Conservation (phyloP, 2,888 invertebrate species). For the Chloromyia formosa region DNA sequence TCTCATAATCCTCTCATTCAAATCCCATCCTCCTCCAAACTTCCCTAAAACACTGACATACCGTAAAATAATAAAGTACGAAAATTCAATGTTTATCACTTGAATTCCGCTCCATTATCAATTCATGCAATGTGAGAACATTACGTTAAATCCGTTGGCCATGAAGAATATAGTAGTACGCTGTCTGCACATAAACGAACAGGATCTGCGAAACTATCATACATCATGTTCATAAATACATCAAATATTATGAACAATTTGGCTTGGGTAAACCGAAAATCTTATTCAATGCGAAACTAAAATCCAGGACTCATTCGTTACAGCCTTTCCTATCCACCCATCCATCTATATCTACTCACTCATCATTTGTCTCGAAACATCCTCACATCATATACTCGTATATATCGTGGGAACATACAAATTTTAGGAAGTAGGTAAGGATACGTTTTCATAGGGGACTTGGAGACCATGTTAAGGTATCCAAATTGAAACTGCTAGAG, state of each 20-base stretch:
- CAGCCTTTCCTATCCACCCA: not conserved
- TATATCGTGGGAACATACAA: too few relatives aligned
- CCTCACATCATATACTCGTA: not conserved
- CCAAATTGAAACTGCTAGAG: not conserved
- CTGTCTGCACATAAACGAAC: too few relatives aligned
- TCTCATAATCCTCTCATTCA: too few relatives aligned
- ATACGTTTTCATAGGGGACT: too few relatives aligned
- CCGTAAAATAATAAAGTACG: too few relatives aligned
- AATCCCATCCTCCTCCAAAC: too few relatives aligned
- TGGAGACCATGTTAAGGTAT: too few relatives aligned
- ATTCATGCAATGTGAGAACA: not conserved
- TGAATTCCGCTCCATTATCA: not conserved
- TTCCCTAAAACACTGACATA: too few relatives aligned
- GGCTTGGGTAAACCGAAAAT: slow-evolving; percentile 19
- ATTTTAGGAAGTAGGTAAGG: too few relatives aligned
- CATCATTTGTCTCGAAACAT: too few relatives aligned
- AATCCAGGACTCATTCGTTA: not conserved
- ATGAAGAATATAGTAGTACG: not conserved
- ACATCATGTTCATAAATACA: slow-evolving; percentile 26
- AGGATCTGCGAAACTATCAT: not conserved
- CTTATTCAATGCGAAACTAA: slow-evolving; percentile 17
- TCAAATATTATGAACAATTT: slow-evolving; percentile 22
- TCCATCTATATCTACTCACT: not conserved
- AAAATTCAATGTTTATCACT: too few relatives aligned
- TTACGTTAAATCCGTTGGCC: slow-evolving; percentile 15